Evolutionary conservation across 2,888 invertebrate species (phyloP), one percentile per base, ranked within the genome.

Genomic region (Galeopsomyia nigrocyanea): DNA sequence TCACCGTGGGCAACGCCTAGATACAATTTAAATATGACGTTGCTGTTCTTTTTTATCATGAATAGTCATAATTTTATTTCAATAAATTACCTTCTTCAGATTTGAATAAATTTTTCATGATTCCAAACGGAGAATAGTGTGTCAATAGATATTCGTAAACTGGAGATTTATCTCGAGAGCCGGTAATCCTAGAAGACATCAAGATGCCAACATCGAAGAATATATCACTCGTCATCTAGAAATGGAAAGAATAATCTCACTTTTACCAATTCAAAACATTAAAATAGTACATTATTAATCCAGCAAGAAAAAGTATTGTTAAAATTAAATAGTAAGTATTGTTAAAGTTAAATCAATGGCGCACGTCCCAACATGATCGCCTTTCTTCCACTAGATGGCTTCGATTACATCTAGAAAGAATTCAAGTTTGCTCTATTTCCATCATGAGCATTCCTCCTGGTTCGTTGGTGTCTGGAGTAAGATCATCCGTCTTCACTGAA

Each of bases 1-100:
- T 89, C 89, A 0, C 86, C 87, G 57, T 89, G 89, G 39, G 86
- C 84, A 0, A 86, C 87, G 0, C 89, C 89, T 79, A 16, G 61
- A 64, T 19, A 61, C 16, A 22, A 50, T 21, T 50, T 62, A 31
- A 73, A 53, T 49, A 26, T 47, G 3, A 21, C 14, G 49, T 50
- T 60, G 14, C 46, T 26, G 26, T 26, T 13, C n/a, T 19, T 51
- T 46, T 17, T 56, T 13, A 39, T 39, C 13, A 31, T 39, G 13
- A 39, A 39, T 1, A 10, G 7, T 13, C 39, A 39, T 39, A 1
- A 13, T 39, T 39, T 39, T 39, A 39, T 39, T 10, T 3, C 7
- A 39, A 39, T 39, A 51, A 55, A 69, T 77, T 73, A 82, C 84
- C 82, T 9, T 78, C 72, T 61, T 77, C 75, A 0, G 77, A n/a